Conservation (phyloP, 2,797 vertebrate species). For the Poecile montanus region DNA sequence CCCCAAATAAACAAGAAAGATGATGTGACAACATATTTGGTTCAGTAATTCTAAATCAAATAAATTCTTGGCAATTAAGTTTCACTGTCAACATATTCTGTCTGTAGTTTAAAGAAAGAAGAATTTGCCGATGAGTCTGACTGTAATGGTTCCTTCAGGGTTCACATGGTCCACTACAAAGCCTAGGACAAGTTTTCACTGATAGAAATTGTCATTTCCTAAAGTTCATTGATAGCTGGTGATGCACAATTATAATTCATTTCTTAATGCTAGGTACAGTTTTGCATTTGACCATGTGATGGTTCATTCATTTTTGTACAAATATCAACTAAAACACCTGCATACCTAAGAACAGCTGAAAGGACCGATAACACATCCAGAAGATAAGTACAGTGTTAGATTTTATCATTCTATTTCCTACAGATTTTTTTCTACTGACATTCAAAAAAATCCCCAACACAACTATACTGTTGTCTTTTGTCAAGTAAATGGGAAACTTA, state of each 20-base stretch:
- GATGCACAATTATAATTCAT: background rate
- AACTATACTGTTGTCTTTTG: background rate
- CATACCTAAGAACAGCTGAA: background rate
- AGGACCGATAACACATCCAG: background rate
- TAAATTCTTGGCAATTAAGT: slow-evolving; percentile 34
- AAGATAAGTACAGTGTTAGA: background rate
- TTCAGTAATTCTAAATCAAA: slow-evolving; percentile 45
- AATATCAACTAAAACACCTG: background rate
- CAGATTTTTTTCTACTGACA: background rate
- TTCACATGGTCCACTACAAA: background rate
- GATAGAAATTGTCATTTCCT: background rate
- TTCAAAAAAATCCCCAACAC: background rate
- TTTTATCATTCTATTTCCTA: background rate
- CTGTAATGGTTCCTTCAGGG: background rate
- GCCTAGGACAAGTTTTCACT: background rate
- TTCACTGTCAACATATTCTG: slow-evolving; percentile 27
- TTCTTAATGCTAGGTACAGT: background rate
- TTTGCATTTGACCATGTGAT: background rate
- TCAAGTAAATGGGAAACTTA: background rate
- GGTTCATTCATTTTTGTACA: background rate
- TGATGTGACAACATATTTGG: background rate
- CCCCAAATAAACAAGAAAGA: slow-evolving; percentile 2
- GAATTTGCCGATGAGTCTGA: slow-evolving; percentile 13
- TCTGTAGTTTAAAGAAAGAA: slow-evolving; percentile 41
- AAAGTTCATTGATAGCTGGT: background rate